phyloP scores from a whole-genome alignment of 2,888 invertebrate species.

The Leuctra nigra region DNA sequence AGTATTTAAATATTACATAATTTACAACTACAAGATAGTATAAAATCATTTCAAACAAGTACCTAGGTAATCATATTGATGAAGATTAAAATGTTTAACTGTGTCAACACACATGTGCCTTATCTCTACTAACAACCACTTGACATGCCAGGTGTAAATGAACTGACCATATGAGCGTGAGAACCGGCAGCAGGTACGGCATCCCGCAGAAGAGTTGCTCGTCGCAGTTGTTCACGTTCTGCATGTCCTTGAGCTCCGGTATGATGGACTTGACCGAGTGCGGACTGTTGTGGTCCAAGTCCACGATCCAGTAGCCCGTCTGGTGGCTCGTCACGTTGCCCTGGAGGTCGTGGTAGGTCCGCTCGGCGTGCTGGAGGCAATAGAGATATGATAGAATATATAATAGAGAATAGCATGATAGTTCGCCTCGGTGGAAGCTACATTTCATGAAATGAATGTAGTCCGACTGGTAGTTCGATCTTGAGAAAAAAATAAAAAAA shows the following conservation, averaged over 20 bases:
- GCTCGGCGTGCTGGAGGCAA: slow-evolving; percentile 53
- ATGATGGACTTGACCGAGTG: slow-evolving; percentile 49
- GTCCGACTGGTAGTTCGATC: no score
- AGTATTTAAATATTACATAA: no score
- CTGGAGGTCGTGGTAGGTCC: slow-evolving; percentile 50
- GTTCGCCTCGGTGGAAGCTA: not conserved
- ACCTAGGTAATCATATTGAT: no score
- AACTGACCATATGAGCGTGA: slow-evolving; percentile 53
- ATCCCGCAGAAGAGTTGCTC: slow-evolving; percentile 66
- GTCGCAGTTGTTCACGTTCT: slow-evolving; percentile 50
- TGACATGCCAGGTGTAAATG: no score
- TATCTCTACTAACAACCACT: no score
- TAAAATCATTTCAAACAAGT: no score
- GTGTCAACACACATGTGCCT: no score
- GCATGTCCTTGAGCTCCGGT: slow-evolving; percentile 45
- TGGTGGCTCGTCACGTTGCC: slow-evolving; percentile 45
- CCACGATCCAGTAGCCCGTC: slow-evolving; percentile 63
- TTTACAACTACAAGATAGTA: no score
- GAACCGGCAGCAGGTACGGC: slow-evolving; percentile 72
- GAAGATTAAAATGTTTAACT: no score
- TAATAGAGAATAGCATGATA: not conserved
- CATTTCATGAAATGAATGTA: no score
- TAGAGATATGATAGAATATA: no score
- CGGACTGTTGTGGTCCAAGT: slow-evolving; percentile 68
- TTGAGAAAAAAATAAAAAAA: no score